Percentiles rank a stretch among this genome's conserved stretches.
phyloP scores from a whole-genome alignment of 2,888 invertebrate genomes.

The Himalopsyche anomala region DNA sequence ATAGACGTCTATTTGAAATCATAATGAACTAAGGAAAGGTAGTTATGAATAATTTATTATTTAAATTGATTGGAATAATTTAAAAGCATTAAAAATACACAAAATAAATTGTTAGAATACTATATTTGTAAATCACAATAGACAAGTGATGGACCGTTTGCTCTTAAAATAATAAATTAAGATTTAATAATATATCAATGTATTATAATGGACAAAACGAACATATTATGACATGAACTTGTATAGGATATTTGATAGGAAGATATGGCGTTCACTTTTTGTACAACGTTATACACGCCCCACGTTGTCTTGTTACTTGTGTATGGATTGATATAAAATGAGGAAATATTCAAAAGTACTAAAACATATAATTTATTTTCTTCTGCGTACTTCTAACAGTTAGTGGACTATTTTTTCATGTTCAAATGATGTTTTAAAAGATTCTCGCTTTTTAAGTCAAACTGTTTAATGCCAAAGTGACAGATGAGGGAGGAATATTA shows the following conservation, averaged over 20 bases:
- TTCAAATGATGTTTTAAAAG: too few species aligned
- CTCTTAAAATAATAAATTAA: conserved; percentile 42
- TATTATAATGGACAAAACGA: conserved; percentile 20
- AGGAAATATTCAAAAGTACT: background rate
- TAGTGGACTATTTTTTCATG: too few species aligned
- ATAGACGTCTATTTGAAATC: background rate
- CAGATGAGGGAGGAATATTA: too few species aligned
- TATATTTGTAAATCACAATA: conserved; percentile 32
- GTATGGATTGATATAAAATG: background rate
- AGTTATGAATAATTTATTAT: background rate
- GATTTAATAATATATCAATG: background rate
- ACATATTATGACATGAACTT: background rate
- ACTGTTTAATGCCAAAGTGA: too few species aligned
- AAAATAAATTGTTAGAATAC: conserved; percentile 22
- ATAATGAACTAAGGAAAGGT: background rate
- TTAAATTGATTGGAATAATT: conserved; percentile 42
- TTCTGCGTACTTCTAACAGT: too few species aligned
- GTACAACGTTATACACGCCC: too few species aligned
- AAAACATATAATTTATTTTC: background rate
- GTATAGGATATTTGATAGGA: background rate
- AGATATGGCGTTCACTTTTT: background rate
- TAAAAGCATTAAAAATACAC: conserved; percentile 24
- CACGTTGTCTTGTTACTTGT: background rate
- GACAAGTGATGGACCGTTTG: conserved; percentile 34
- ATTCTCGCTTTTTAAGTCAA: too few species aligned